Evolutionary conservation across 2,888 invertebrate species (phyloP).

Genomic region (Apoda limacodes): DNA sequence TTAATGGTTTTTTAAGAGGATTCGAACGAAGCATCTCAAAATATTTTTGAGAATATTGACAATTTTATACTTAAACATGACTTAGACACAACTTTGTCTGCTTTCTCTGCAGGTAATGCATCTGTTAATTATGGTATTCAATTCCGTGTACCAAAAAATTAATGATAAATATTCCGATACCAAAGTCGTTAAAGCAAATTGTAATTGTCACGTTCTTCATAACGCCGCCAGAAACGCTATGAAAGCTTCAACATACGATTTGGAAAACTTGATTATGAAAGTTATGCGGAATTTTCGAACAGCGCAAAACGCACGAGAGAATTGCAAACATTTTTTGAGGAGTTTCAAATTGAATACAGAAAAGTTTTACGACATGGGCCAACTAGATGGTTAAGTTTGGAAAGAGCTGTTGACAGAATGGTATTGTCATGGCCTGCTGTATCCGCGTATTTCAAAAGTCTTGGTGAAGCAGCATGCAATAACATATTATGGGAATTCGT

Average conservation of each 20-base stretch:
- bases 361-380: slow-evolving; percentile 10
- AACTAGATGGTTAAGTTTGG: slow-evolving; percentile 9
- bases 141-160: slow-evolving; percentile 15
- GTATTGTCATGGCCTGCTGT: slow-evolving; percentile 1
- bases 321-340: slow-evolving; percentile 6
- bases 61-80: slow-evolving; percentile 6
- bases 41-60: slow-evolving; percentile 4
- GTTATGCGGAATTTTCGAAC: slow-evolving; percentile 11
- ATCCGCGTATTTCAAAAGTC: slow-evolving; percentile 2
- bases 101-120: slow-evolving; percentile 8
- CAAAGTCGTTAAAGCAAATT: too few relatives aligned
- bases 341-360: slow-evolving; percentile 2
- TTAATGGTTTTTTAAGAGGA: too few relatives aligned
- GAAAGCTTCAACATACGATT: neutral
- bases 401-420: neutral
- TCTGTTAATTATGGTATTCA: too few relatives aligned
- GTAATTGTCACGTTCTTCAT: slow-evolving; percentile 11
- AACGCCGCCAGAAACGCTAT: slow-evolving; percentile 12
- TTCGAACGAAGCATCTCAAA: slow-evolving; percentile 6
- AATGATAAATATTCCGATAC: slow-evolving; percentile 10
- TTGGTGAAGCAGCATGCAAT: slow-evolving; percentile 2
- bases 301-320: slow-evolving; percentile 9
- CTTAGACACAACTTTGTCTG: slow-evolving; percentile 9
- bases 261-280: slow-evolving; percentile 11
- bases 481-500: slow-evolving; percentile 3